Conservation (phyloP, 1,140 invertebrate species). For the Argopecten irradians region DNA sequence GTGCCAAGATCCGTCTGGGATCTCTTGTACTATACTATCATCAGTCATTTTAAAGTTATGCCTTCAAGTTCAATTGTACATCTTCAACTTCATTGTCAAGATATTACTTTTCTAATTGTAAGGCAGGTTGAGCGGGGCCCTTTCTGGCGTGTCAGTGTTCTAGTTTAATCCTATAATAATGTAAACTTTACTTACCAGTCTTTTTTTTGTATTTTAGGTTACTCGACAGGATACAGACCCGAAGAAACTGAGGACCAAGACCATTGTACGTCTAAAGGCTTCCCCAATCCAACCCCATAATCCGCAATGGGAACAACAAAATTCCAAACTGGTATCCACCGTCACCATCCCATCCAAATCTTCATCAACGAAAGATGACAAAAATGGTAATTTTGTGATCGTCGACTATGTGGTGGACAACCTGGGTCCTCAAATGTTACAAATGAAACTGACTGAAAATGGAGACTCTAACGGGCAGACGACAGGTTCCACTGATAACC, state of each 20-base stretch:
- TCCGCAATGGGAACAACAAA: background rate
- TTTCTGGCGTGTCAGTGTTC: too few species aligned
- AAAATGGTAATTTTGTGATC: background rate
- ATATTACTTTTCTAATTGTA: too few species aligned
- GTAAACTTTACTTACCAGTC: too few species aligned
- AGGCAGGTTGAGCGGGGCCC: too few species aligned
- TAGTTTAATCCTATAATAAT: too few species aligned
- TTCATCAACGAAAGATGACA: background rate
- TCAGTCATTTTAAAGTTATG: too few species aligned
- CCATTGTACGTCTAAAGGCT: background rate
- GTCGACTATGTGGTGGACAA: background rate
- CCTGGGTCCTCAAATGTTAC: conserved; percentile 13
- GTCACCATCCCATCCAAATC: background rate
- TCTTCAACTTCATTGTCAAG: too few species aligned
- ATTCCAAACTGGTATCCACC: background rate
- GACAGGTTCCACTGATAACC: background rate
- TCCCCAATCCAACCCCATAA: background rate
- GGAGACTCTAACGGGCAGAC: background rate
- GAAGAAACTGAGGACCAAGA: background rate
- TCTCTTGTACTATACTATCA: too few species aligned
- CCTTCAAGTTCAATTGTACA: too few species aligned
- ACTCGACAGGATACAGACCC: background rate
- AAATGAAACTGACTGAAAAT: conserved; percentile 18
- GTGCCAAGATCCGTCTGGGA: too few species aligned
- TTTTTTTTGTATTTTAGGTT: too few species aligned